phyloP scores from a whole-genome alignment of 2,797 vertebrate genomes.

The Staurois parvus region DNA sequence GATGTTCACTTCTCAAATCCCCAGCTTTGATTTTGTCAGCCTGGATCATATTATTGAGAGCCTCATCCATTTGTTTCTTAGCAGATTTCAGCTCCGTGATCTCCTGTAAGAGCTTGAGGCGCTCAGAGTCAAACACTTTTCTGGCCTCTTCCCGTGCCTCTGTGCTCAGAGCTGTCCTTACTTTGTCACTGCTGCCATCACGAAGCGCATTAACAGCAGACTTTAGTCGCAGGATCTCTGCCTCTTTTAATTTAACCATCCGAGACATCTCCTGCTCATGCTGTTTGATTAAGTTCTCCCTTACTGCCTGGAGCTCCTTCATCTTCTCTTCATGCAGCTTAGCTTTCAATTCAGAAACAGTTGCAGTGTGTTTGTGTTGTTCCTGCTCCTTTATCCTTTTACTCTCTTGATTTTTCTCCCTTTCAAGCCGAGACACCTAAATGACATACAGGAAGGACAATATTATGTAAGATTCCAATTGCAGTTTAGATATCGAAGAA shows the following conservation, averaged over 20 bases:
- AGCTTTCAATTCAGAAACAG: slow-evolving; percentile 92
- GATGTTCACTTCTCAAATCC: slow-evolving; percentile 94
- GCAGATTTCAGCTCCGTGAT: slow-evolving; percentile 88
- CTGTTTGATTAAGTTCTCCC: slow-evolving; percentile 93
- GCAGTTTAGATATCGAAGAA: neutral
- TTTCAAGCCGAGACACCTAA: slow-evolving; percentile 93
- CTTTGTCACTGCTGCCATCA: slow-evolving; percentile 95
- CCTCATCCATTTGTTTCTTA: slow-evolving; percentile 96
- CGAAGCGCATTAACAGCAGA: slow-evolving; percentile 88
- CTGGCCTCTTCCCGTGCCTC: slow-evolving; percentile 98
- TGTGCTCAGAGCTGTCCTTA: slow-evolving; percentile 90
- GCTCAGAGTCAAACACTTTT: slow-evolving; percentile 94
- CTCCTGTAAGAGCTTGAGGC: slow-evolving; percentile 95
- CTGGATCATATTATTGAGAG: slow-evolving; percentile 95
- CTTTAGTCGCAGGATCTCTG: slow-evolving; percentile 94
- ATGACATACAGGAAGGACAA: neutral
- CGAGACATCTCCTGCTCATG: slow-evolving; percentile 94
- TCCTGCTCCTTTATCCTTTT: slow-evolving; percentile 95
- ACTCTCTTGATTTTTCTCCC: slow-evolving; percentile 96
- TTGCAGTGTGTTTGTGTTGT: slow-evolving; percentile 95
- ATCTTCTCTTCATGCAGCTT: slow-evolving; percentile 98
- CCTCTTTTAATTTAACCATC: slow-evolving; percentile 93
- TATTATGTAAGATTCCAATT: neutral
- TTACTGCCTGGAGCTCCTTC: slow-evolving; percentile 91
- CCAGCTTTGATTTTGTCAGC: slow-evolving; percentile 98